phyloP scores from a whole-genome alignment of 1,140 invertebrate species.

The Papilio aristodemus region DNA sequence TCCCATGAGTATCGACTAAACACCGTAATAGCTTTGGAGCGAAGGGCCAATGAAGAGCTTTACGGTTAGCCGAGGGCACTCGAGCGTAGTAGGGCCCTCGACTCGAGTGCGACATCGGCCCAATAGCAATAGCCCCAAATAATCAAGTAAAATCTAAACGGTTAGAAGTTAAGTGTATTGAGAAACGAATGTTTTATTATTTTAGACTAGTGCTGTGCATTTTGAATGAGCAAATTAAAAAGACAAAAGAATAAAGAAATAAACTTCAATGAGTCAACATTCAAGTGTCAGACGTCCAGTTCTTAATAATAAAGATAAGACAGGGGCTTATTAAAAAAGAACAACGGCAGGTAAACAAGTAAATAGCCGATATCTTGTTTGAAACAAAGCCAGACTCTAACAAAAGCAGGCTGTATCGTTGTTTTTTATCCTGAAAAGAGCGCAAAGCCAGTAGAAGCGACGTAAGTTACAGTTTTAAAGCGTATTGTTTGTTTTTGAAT shows the following conservation, averaged over 20 bases:
- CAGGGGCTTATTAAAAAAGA: conserved; percentile 55
- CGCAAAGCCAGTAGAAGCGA: conserved; percentile 41
- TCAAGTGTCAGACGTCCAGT: conserved; percentile 18
- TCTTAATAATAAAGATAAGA: conserved; percentile 37
- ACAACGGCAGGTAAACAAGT: conserved; percentile 65
- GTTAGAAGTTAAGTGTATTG: conserved; percentile 9
- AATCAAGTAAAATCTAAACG: conserved; percentile 25
- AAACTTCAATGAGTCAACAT: conserved; percentile 34
- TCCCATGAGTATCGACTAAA: conserved; percentile 38
- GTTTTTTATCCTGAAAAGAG: conserved; percentile 64
- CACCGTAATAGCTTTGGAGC: conserved; percentile 36
- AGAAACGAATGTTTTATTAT: not conserved
- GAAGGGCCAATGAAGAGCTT: conserved; percentile 39
- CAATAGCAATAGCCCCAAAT: conserved; percentile 28
- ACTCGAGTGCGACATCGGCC: conserved; percentile 32
- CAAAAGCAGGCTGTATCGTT: conserved; percentile 68
- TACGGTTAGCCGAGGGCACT: conserved; percentile 32
- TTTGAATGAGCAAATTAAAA: not conserved
- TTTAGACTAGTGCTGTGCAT: no score
- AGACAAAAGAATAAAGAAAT: not conserved
- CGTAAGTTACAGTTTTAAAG: conserved; percentile 36
- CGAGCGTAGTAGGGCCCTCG: conserved; percentile 38
- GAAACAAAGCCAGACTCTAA: conserved; percentile 66
- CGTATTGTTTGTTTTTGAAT: conserved; percentile 27
- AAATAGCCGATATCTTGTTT: conserved; percentile 73